Base-by-base conservation (phyloP, 2,113 vertebrate genomes). In the Odobenus rosmarus region DNA sequence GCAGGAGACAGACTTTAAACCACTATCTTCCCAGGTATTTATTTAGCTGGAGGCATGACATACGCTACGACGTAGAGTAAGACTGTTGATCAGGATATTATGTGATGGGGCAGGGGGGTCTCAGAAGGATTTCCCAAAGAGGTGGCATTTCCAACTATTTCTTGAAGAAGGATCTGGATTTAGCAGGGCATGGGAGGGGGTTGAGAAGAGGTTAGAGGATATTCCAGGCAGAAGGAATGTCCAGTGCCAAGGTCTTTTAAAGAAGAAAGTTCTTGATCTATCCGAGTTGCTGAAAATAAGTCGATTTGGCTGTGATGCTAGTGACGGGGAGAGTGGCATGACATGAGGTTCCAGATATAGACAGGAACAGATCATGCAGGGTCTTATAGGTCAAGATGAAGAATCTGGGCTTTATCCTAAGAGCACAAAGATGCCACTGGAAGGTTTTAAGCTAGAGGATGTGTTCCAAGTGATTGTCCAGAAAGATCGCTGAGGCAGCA, bases 111-210 rank as follows among this genome's bases (percentile, higher is more conserved):
- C 23, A 5, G 5, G 10, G 26, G 19, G 14, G 3, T 92, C 57
- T 77, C 71, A 64, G 31, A 49, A 80, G 5, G 31, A 90, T 76
- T 91, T 61, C 86, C 57, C 46, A 84, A 84, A 71, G 24, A 91
- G 80, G 71, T 26, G 23, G 21, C 55, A 79, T 84, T 86, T 92
- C 59, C 12, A 49, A 42, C 31, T 62, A 36, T 1, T 31, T 91
- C 87, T 74, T 21, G 11, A 93, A 86, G 55, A 59, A 67, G 59
- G 28, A 93, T 71, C 69, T 83, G 14, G 67, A 91, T 7, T 91
- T 62, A 87, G 23, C 5, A 72, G 64, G 59, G 7, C 13, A 74
- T 61, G 10, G 10, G 14, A 83, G 3, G 46, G 4, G 4, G 0
- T 36, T 13, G 5, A 57, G 26, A 67, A n/a, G 0, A 31, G 33